Conservation (phyloP, 2,113 vertebrate genomes). For the Otolemur garnettii region DNA sequence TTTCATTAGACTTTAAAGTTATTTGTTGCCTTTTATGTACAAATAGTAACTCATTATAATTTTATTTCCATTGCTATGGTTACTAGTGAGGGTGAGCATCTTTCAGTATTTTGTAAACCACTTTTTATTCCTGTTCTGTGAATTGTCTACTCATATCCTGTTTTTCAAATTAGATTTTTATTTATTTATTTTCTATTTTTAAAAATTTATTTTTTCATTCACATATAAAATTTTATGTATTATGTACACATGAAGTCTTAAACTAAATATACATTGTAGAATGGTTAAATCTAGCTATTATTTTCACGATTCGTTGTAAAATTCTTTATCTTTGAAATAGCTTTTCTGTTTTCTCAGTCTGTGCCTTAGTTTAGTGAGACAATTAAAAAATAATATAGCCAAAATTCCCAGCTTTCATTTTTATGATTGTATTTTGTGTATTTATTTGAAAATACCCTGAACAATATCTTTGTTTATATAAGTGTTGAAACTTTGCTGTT, state of each 20-base stretch:
- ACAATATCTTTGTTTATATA: neutral
- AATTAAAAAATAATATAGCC: neutral
- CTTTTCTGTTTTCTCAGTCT: neutral
- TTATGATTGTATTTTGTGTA: neutral
- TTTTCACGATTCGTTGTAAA: neutral
- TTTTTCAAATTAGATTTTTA: slow-evolving; percentile 17
- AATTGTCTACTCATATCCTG: neutral
- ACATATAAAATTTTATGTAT: neutral
- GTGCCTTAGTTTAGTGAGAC: neutral
- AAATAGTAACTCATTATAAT: neutral
- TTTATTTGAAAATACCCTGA: neutral
- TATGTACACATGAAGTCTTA: neutral
- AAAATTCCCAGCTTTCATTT: slow-evolving; percentile 22
- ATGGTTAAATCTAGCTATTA: neutral
- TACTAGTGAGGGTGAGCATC: neutral
- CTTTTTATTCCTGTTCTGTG: neutral
- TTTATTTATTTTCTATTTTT: neutral
- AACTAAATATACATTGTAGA: neutral
- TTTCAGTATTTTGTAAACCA: neutral
- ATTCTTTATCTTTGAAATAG: slow-evolving; percentile 28
- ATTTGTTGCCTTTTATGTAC: neutral
- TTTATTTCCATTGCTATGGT: neutral
- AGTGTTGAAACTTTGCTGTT: neutral
- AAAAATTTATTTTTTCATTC: neutral
- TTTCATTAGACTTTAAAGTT: neutral